A percentile compares a stretch with the other conserved stretches of the same genome.
These are phyloP conservation scores for Oceanites oceanicus DNA, from an alignment of 2,113 vertebrate genomes.

Conservation along the genomic window DNA sequence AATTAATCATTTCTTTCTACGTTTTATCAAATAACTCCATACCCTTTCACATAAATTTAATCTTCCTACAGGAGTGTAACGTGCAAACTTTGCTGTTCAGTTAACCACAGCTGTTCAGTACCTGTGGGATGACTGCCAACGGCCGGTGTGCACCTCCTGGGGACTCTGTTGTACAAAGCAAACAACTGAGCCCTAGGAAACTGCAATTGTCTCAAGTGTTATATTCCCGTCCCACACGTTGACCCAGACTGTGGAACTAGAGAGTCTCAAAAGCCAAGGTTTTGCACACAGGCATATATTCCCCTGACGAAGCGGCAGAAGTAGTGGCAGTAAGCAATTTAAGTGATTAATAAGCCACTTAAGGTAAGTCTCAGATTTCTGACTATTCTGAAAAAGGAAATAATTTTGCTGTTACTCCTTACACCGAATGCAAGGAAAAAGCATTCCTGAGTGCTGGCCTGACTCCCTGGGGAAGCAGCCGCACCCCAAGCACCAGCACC, in stretches of 20 bases:
- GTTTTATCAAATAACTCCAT: background rate
- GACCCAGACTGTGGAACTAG: background rate
- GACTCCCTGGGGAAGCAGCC: background rate
- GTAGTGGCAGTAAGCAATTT: background rate
- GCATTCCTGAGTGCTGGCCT: background rate
- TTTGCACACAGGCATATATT: background rate
- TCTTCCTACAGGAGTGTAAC: background rate
- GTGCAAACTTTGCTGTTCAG: background rate
- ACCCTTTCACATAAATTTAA: background rate
- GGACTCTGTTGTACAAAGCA: background rate
- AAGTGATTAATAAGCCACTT: slow-evolving; percentile 12
- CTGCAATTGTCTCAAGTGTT: background rate
- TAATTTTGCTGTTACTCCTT: background rate
- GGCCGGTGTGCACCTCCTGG: background rate
- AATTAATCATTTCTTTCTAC: slow-evolving; percentile 29
- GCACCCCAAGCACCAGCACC: background rate
- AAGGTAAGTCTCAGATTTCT: background rate
- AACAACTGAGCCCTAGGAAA: background rate
- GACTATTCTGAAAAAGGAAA: background rate
- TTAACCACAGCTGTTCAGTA: background rate
- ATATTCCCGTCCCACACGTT: background rate
- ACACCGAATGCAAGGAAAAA: rapidly evolving
- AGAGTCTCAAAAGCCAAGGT: background rate
- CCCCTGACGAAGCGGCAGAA: background rate
- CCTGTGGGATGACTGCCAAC: background rate